Evolutionary conservation across 2,797 vertebrate species (phyloP).

Genomic region (Spheniscus humboldti): DNA sequence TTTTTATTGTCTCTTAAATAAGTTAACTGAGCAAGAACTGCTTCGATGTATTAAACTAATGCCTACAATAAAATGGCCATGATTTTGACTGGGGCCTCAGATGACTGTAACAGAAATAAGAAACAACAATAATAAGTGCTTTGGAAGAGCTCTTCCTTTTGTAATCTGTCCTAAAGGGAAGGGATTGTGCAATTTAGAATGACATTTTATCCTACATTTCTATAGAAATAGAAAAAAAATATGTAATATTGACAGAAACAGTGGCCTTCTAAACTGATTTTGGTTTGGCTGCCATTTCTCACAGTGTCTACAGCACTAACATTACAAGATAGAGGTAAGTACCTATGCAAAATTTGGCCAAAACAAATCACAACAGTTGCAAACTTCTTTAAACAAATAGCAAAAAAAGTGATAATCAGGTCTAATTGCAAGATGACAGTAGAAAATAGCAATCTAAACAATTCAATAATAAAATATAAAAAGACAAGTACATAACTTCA

Average conservation of each 20-base stretch:
- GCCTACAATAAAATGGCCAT: background rate
- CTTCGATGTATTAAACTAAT: background rate
- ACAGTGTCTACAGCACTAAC: background rate
- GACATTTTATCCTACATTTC: background rate
- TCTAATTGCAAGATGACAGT: background rate
- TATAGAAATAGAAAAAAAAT: background rate
- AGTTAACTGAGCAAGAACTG: background rate
- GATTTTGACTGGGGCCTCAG: background rate
- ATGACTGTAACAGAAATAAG: background rate
- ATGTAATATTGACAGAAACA: background rate
- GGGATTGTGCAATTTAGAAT: background rate
- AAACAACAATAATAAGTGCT: background rate
- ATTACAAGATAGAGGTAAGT: background rate
- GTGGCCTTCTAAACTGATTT: background rate
- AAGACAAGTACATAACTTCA: background rate
- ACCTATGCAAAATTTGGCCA: background rate
- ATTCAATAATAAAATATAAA: background rate
- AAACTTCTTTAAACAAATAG: background rate
- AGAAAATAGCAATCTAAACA: background rate
- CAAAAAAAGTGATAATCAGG: rapidly evolving
- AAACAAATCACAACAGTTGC: background rate
- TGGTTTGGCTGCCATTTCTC: background rate
- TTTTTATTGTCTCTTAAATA: background rate
- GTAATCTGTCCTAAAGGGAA: background rate
- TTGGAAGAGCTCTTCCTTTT: background rate